Evolutionary conservation across 2,797 vertebrate species (phyloP), one percentile per base, ranked within the genome.

Genomic region (Ctenopoma multispine): DNA sequence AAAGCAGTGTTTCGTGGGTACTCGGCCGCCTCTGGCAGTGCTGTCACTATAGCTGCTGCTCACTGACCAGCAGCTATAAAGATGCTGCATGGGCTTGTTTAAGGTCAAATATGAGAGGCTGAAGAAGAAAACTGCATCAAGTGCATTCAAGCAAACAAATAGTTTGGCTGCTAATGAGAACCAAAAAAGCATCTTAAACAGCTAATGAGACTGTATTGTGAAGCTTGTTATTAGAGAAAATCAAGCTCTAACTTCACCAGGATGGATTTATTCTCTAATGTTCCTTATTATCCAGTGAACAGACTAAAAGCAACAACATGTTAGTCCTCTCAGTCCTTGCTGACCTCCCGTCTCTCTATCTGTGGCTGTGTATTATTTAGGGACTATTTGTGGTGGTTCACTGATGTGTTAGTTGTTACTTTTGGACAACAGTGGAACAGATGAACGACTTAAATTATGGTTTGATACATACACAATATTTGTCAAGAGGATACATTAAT

Each of bases 111-210:
- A 49, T 23, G 1, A 7, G 18, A 51, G 12, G 20, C n/a, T 43
- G 8, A 48, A 62, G 15, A 36, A 31, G 8, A 34, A 10, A 23
- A 18, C 1, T 12, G 11, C 4, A 23, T n/a, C 43, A 48, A 24
- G n/a, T 24, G 55, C 48, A 41, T 48, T 70, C 13, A 34, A 15
- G 36, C 11, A 21, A 29, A 60, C 31, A 18, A 27, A 48, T 2
- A 47, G 29, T 29, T 47, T 43, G 57, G 27, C 47, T 46, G 31
- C 51, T 63, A 46, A 57, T 50, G 43, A 73, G 54, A 14, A 9
- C 13, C 9, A 15, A 24, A 5, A n/a, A 41, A 53, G 23, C n/a
- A 20, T 69, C 51, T 47, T 4, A 68, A 53, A 20, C 17, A 27
- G 27, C 34, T 54, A 46, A 38, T 27, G 29, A 20, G 46, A 9